phyloP scores from a whole-genome alignment of 2,888 invertebrate species.

The Zhuqinia jingwanae region DNA sequence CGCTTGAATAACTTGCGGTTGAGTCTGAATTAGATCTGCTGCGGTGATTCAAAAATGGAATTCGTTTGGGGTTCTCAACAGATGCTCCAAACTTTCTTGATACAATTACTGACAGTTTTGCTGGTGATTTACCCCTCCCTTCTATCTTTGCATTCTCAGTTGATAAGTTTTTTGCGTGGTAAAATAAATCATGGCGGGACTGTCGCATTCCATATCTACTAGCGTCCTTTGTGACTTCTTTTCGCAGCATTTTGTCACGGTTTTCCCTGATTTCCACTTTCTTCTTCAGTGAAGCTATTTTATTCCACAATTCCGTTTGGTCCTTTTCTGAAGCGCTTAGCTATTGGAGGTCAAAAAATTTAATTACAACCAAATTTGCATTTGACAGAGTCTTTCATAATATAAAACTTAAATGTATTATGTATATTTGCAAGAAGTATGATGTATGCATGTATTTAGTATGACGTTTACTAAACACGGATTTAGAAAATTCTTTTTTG shows the following conservation, averaged over 20 bases:
- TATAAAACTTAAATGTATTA: too few relatives aligned
- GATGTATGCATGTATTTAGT: too few relatives aligned
- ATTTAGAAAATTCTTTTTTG: too few relatives aligned
- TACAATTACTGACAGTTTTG: neutral
- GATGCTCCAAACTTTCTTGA: neutral
- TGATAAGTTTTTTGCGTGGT: neutral
- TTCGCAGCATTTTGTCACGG: slow-evolving; percentile 31
- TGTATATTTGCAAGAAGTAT: too few relatives aligned
- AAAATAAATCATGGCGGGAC: slow-evolving; percentile 60
- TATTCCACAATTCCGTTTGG: slow-evolving; percentile 62
- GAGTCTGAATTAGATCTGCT: slow-evolving; percentile 61
- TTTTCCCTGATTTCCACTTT: slow-evolving; percentile 43
- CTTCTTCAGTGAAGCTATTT: slow-evolving; percentile 59
- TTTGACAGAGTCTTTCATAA: too few relatives aligned
- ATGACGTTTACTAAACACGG: too few relatives aligned
- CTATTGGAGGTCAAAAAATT: slow-evolving; percentile 47
- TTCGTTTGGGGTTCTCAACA: neutral
- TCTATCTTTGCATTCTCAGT: neutral
- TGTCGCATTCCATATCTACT: slow-evolving; percentile 12
- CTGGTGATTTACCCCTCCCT: neutral
- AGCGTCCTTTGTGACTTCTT: slow-evolving; percentile 9
- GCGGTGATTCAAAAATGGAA: neutral
- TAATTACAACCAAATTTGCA: too few relatives aligned
- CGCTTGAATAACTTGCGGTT: slow-evolving; percentile 58
- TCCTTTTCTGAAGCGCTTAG: slow-evolving; percentile 57